phyloP scores from a whole-genome alignment of 2,888 invertebrate species.

The Sicus ferrugineus region DNA sequence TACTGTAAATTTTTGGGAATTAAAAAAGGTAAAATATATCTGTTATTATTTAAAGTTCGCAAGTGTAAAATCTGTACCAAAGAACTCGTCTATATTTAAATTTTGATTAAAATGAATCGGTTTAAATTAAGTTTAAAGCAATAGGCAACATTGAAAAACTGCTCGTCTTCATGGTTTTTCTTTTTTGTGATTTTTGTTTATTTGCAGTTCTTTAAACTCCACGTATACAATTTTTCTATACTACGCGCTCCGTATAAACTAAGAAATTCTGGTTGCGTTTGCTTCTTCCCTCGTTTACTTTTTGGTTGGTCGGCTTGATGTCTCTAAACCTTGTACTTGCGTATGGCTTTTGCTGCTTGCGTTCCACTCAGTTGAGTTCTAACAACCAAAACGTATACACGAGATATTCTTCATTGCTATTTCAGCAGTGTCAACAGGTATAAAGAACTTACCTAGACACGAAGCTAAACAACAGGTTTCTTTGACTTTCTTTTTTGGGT shows the following conservation, averaged over 20 bases:
- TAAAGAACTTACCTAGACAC: background rate
- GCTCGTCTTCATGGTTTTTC: background rate
- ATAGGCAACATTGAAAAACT: too few species aligned
- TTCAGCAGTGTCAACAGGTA: background rate
- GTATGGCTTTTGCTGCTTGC: background rate
- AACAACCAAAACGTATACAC: background rate
- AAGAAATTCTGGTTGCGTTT: too few species aligned
- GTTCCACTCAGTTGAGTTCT: constrained; percentile 12
- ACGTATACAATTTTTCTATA: constrained; percentile 28
- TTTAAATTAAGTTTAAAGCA: too few species aligned
- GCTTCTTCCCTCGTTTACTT: background rate
- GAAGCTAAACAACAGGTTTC: too few species aligned
- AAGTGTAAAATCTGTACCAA: too few species aligned
- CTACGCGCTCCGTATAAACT: background rate
- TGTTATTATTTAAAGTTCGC: too few species aligned
- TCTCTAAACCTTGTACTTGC: background rate
- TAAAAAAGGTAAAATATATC: too few species aligned
- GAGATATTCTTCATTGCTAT: background rate
- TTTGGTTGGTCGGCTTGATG: background rate
- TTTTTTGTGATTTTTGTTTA: background rate
- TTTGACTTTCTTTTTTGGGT: constrained; percentile 9
- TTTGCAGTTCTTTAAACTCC: background rate
- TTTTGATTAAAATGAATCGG: too few species aligned
- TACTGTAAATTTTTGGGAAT: too few species aligned
- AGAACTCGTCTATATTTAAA: too few species aligned